Percentiles rank a stretch among this genome's conserved stretches.
These are phyloP conservation scores for Caerostris extrusa DNA, from an alignment of 1,140 invertebrate genomes.

Conservation along the genomic window DNA sequence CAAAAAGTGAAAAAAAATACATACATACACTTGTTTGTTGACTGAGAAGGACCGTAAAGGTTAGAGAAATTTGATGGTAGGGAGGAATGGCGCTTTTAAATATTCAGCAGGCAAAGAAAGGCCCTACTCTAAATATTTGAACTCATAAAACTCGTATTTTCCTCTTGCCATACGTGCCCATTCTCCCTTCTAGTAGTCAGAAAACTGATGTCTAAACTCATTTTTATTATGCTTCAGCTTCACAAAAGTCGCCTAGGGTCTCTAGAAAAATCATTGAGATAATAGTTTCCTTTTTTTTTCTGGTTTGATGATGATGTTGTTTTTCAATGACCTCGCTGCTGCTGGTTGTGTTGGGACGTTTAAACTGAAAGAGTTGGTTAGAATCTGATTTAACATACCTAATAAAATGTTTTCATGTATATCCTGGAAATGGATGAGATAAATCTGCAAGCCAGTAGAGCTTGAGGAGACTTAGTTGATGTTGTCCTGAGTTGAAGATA, in stretches of 20 bases:
- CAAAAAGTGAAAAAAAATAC: neutral
- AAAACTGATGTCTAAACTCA: neutral
- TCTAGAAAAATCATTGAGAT: neutral
- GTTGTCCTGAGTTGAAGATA: no score
- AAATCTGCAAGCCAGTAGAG: no score
- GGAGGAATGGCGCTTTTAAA: neutral
- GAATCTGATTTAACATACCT: no score
- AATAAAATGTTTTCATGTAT: no score
- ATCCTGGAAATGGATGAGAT: no score
- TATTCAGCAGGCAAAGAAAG: neutral
- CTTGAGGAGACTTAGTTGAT: no score
- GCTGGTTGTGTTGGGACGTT: no score
- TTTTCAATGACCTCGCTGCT: no score
- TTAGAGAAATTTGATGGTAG: neutral
- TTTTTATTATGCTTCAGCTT: conserved; percentile 12
- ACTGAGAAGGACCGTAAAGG: neutral
- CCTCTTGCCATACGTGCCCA: neutral
- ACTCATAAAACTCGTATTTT: neutral
- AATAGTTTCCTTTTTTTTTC: neutral
- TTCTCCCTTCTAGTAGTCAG: neutral
- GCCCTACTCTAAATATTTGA: neutral
- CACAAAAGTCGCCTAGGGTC: neutral
- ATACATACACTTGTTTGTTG: neutral
- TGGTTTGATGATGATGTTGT: neutral
- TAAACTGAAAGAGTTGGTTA: no score